These are phyloP conservation scores for Phycodurus eques DNA, from an alignment of 2,113 vertebrate species.

Conservation along the genomic window DNA sequence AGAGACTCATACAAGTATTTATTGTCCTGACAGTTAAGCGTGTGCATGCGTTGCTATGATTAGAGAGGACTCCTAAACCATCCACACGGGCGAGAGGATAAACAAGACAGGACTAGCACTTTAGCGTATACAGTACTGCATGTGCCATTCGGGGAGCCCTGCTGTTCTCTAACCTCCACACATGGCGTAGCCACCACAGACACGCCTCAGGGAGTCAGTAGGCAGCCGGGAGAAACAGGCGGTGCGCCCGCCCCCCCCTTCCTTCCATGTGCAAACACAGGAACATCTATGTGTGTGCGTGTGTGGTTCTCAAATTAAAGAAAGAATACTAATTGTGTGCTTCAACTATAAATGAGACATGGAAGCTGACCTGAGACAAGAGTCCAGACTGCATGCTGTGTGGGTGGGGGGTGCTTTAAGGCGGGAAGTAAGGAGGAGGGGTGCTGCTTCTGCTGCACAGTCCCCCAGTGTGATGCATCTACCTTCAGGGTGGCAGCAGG, in stretches of 20 bases:
- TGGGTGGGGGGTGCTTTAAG: slow-evolving; percentile 26
- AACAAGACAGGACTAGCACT: slow-evolving; percentile 23
- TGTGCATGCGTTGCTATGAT: slow-evolving; percentile 43
- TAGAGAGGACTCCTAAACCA: slow-evolving; percentile 48
- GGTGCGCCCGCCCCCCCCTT: slow-evolving; percentile 26
- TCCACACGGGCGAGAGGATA: slow-evolving; percentile 49
- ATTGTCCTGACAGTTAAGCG: slow-evolving; percentile 13
- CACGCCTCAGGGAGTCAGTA: slow-evolving; percentile 71
- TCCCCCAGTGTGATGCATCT: slow-evolving; percentile 76
- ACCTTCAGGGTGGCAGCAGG: slow-evolving; percentile 82
- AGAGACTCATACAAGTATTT: slow-evolving; percentile 2
- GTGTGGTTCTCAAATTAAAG: slow-evolving; percentile 69
- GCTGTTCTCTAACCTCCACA: slow-evolving; percentile 72
- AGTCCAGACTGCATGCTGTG: slow-evolving; percentile 36
- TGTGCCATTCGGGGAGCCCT: slow-evolving; percentile 64
- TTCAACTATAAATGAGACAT: slow-evolving; percentile 52
- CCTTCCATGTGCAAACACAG: slow-evolving; percentile 29
- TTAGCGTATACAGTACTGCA: slow-evolving; percentile 16
- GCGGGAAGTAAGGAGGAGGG: slow-evolving; percentile 40
- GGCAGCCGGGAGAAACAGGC: slow-evolving; percentile 76
- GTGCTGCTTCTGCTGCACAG: slow-evolving; percentile 65
- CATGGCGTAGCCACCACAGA: slow-evolving; percentile 68
- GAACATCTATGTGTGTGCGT: slow-evolving; percentile 37
- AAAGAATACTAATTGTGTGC: slow-evolving; percentile 56
- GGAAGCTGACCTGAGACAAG: slow-evolving; percentile 64